These are phyloP conservation scores for Sebastes trivittatus DNA, from an alignment of 2,797 vertebrate species.

Conservation along the genomic window DNA sequence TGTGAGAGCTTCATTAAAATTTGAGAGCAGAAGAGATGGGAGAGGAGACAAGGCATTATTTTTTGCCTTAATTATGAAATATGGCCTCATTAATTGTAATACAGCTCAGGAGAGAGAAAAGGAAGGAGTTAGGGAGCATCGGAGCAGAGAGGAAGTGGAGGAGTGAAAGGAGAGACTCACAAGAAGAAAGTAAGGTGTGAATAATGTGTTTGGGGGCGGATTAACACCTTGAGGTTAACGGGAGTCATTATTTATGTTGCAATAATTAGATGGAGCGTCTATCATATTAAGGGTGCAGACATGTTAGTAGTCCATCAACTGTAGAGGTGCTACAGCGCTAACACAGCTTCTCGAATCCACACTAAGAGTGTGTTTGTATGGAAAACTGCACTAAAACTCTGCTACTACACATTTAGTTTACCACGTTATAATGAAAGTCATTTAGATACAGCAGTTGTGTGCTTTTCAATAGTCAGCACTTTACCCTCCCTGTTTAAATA, in stretches of 20 bases:
- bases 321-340: background rate
- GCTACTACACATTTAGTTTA: background rate
- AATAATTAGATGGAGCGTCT: constrained; percentile 2
- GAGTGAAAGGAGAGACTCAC: background rate
- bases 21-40: constrained; percentile 12
- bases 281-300: background rate
- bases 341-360: background rate
- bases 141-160: background rate
- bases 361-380: background rate
- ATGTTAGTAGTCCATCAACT: background rate
- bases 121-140: background rate
- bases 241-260: constrained; percentile 26
- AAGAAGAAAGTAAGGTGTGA: constrained; percentile 13
- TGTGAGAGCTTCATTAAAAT: constrained; percentile 49
- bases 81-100: constrained; percentile 43
- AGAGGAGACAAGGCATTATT: constrained; percentile 31
- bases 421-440: background rate
- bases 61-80: constrained; percentile 59
- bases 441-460: background rate
- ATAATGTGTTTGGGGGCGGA: constrained; percentile 18
- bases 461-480: background rate
- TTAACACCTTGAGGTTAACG: constrained; percentile 4
- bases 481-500: background rate
- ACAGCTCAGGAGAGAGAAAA: constrained; percentile 10
- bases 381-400: background rate